Conservation (phyloP, 2,888 invertebrate species). For the Polydrusus cervinus region DNA sequence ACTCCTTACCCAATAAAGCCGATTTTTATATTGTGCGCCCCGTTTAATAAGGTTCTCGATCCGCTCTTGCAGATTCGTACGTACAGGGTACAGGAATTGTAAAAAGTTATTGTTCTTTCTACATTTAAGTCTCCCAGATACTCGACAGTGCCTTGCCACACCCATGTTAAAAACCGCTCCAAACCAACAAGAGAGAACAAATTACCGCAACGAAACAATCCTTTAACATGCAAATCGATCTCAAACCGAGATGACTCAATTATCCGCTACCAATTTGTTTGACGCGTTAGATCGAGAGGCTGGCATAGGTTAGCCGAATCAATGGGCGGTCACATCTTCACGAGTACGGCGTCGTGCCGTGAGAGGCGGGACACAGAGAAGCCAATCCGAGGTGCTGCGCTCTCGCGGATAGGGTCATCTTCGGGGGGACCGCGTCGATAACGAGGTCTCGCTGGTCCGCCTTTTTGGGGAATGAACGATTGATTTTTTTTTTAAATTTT, state of each 20-base stretch:
- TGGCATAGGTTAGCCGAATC: conserved; percentile 47
- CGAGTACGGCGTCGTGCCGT: conserved; percentile 61
- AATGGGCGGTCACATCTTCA: conserved; percentile 66
- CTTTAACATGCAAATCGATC: conserved; percentile 24
- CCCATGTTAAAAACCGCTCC: conserved; percentile 6
- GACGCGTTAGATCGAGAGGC: conserved; percentile 38
- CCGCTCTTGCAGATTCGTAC: no score
- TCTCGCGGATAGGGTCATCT: conserved; percentile 43
- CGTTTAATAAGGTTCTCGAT: no score
- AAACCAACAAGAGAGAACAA: conserved; percentile 1
- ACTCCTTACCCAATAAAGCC: no score
- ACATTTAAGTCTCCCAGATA: no score
- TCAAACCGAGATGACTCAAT: conserved; percentile 41
- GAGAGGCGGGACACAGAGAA: conserved; percentile 64
- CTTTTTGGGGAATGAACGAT: conserved; percentile 35
- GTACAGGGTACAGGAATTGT: no score
- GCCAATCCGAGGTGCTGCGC: conserved; percentile 59
- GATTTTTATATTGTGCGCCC: no score
- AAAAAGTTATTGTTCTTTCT: no score
- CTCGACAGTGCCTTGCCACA: no score
- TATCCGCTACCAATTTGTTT: conserved; percentile 40
- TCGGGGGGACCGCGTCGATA: conserved; percentile 35
- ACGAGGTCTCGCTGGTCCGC: conserved; percentile 31
- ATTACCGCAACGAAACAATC: conserved; percentile 6
- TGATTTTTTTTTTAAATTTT: conserved; percentile 16